Base-by-base conservation (phyloP, 2,888 invertebrate genomes). In the Cynaeus angustus region DNA sequence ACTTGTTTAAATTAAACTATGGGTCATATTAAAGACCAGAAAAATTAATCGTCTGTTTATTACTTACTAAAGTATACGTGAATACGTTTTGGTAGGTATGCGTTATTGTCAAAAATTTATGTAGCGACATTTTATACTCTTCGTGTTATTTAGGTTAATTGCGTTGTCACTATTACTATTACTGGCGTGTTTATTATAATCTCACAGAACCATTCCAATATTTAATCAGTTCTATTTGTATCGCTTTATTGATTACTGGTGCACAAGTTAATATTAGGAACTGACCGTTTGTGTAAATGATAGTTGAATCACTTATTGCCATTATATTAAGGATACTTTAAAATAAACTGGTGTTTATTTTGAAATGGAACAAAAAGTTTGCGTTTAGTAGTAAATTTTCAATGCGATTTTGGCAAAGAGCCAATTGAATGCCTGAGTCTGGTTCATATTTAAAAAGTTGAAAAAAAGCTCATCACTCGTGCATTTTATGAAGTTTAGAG, bases 371-470 rank as follows among this genome's bases (percentile, higher is more conserved):
- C 58, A 58, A 67, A 66, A 67, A 66, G 66, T 66, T 66, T 66
- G 56, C 45, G 56, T 66, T 46, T 66, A 66, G 65, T 66, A 66
- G 66, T 66, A 66, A 66, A 67, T 67, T 67, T 67, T 59, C 59
- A 30, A 58, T 55, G 66, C 26, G 52, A 28, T 52, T 30, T 48
- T 67, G 66, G 66, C 45, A 6, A n/a, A 10, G 41, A 10, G 59
- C 66, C 66, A 67, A 59, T 16, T 12, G 55, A 65, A 65, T 55
- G 62, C 50, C 62, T 37, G 50, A 33, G 33, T 38, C 38, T 33
- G 50, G 48, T 50, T 62, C 59, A 59, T 59, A 46, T 46, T 59
- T 59, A 46, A 59, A 43, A 50, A 62, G 13, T 12, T n/a, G 14
- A 50, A 41, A 50, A 30, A 50, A 38, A 8, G 16, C 9, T 33